Conservation (phyloP, 2,113 vertebrate species). For the Actinemys pallida region DNA sequence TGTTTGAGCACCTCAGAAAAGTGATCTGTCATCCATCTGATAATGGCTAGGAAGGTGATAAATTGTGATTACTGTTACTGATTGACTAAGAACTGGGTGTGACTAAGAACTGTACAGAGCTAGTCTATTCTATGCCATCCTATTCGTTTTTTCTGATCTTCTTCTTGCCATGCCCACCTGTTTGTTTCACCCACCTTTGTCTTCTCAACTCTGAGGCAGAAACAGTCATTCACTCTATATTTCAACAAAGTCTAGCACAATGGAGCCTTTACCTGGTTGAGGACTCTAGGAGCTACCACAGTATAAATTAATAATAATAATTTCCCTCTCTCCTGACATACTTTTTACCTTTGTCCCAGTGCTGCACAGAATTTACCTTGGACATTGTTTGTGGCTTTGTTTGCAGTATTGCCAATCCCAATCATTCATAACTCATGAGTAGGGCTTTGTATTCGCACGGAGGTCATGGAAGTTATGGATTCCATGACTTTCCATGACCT, state of each 20-base stretch:
- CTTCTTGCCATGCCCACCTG: not conserved
- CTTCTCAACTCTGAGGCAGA: not conserved
- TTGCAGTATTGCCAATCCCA: not conserved
- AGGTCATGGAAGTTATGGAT: too few relatives aligned
- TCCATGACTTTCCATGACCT: too few relatives aligned
- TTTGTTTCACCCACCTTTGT: not conserved
- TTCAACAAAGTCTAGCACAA: not conserved
- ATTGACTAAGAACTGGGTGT: not conserved
- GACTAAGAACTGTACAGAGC: not conserved
- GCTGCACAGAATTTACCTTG: not conserved
- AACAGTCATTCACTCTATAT: not conserved
- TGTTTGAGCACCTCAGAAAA: not conserved
- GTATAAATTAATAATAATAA: not conserved
- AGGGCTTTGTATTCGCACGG: too few relatives aligned
- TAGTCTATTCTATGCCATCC: not conserved
- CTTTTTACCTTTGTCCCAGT: not conserved
- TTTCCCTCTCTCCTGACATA: not conserved
- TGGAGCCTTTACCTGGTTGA: rapidly evolving
- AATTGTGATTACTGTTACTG: not conserved
- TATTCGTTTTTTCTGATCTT: not conserved
- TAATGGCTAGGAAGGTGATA: not conserved
- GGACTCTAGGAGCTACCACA: not conserved
- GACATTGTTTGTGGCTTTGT: not conserved
- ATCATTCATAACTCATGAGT: not conserved
- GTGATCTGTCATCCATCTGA: not conserved